Percentiles rank a stretch among this genome's conserved stretches.
Conservation (phyloP, 2,113 vertebrate species). For the Sceloporus undulatus region DNA sequence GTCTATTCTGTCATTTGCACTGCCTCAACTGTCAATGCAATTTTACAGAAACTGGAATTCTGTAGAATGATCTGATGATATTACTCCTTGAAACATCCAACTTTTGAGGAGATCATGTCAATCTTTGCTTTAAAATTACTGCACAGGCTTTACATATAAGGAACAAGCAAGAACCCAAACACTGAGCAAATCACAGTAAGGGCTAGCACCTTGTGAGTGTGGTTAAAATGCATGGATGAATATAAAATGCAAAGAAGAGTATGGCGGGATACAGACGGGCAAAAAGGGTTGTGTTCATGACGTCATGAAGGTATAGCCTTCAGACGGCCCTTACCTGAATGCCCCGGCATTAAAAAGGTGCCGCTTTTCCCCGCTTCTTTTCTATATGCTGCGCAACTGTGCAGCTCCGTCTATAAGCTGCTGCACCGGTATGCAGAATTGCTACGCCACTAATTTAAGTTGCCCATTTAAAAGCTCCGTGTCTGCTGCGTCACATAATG, state of each 20-base stretch:
- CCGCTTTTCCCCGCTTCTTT: no score
- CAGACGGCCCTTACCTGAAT: no score
- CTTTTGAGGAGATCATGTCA: not conserved
- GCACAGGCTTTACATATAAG: not conserved
- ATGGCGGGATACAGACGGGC: no score
- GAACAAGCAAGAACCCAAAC: not conserved
- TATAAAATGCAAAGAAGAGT: not conserved
- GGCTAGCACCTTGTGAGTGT: not conserved
- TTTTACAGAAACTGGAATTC: not conserved
- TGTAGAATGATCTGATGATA: not conserved
- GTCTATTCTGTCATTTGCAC: not conserved
- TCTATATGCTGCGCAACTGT: no score
- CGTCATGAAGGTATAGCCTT: no score
- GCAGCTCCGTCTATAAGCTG: no score
- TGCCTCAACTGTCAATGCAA: not conserved
- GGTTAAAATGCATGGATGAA: no score
- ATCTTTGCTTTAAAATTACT: not conserved
- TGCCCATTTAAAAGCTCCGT: no score
- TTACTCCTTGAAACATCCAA: not conserved
- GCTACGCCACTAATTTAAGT: no score
- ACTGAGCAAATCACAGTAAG: not conserved
- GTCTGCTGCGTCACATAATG: no score
- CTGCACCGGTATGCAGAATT: no score
- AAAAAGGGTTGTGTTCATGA: not conserved
- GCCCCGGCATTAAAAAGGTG: no score